Evolutionary conservation across 2,113 vertebrate species (phyloP).

Genomic region (Urocynchramus pylzowi): DNA sequence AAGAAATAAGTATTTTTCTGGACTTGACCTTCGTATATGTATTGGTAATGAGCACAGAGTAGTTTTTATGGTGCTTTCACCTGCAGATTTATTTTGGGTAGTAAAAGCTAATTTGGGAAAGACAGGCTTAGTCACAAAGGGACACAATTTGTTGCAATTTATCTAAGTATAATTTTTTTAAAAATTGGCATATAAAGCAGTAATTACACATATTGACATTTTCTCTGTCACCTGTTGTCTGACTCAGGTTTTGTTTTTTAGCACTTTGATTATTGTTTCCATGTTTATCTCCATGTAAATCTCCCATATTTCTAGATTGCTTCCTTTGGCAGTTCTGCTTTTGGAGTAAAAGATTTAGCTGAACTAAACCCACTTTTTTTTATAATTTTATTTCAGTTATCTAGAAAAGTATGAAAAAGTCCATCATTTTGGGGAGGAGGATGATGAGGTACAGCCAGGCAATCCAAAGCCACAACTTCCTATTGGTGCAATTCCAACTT

Average conservation of each 20-base stretch:
- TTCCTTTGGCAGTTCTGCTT: neutral
- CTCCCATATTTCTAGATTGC: neutral
- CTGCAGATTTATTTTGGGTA: neutral
- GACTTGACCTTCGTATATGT: neutral
- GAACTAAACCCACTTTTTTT: neutral
- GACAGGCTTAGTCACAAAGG: neutral
- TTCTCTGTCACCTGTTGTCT: neutral
- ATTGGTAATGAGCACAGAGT: neutral
- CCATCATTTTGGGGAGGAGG: conserved; percentile 99
- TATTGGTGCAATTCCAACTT: conserved; percentile 96
- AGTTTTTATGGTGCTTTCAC: neutral
- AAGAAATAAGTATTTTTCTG: neutral
- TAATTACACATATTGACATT: neutral
- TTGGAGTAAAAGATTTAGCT: neutral
- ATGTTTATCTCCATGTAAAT: too few species aligned
- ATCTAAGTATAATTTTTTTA: neutral
- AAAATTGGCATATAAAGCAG: neutral
- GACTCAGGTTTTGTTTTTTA: neutral
- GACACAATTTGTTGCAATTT: neutral
- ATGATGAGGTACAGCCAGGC: conserved; percentile 95
- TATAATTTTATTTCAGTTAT: conserved; percentile 79
- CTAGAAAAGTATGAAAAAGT: conserved; percentile 99
- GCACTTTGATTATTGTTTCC: neutral
- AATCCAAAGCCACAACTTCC: conserved; percentile 95
- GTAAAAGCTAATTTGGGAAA: neutral